Conservation (phyloP, 2,888 invertebrate genomes). For the Xestia sexstrigata region DNA sequence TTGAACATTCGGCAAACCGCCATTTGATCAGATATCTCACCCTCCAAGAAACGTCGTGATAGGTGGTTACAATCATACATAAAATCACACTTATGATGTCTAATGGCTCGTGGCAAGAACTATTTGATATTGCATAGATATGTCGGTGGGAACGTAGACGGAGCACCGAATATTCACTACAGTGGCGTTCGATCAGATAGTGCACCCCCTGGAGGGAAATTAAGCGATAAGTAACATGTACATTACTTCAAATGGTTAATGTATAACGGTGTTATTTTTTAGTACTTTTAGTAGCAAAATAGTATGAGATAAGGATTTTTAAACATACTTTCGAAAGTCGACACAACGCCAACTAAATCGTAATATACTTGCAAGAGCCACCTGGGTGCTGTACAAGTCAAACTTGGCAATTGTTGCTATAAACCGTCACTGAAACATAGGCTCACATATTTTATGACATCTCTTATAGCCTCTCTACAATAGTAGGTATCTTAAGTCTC, state of each 20-base stretch:
- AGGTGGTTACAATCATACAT: constrained; percentile 43
- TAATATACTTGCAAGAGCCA: background rate
- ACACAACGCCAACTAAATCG: background rate
- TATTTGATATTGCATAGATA: constrained; percentile 43
- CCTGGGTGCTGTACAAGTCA: background rate
- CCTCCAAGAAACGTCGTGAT: constrained; percentile 42
- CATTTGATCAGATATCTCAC: constrained; percentile 48
- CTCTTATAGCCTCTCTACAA: too few relatives aligned
- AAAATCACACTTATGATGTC: constrained; percentile 55
- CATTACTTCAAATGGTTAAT: constrained; percentile 20
- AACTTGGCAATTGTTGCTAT: background rate
- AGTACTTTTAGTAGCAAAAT: background rate
- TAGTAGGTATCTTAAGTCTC: too few relatives aligned
- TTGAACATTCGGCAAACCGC: constrained; percentile 42
- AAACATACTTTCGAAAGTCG: background rate
- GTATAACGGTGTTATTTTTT: constrained; percentile 3
- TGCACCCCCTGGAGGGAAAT: constrained; percentile 44
- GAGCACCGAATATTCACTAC: constrained; percentile 44
- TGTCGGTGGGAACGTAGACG: constrained; percentile 33
- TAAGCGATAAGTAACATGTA: constrained; percentile 39
- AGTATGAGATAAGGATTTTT: background rate
- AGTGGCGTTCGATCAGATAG: constrained; percentile 50
- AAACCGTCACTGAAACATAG: background rate
- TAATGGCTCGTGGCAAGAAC: constrained; percentile 51
- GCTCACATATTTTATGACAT: background rate